Evolutionary conservation across 2,797 vertebrate genomes (phyloP), one percentile per base, ranked within the genome.

Genomic region (Bovichtus variegatus): DNA sequence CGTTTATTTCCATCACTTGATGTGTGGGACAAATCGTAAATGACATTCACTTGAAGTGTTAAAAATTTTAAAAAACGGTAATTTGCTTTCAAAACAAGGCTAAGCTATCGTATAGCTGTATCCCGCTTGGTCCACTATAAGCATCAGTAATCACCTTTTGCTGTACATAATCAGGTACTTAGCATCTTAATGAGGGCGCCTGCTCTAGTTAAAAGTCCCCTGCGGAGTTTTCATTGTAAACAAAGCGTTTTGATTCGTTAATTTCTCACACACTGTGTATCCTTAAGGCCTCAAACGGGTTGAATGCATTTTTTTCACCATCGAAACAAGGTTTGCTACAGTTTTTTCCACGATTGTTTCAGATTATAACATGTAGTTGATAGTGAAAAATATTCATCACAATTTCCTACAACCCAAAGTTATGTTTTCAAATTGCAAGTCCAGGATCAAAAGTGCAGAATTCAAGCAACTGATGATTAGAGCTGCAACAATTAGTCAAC

Each of bases 221-320:
- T 55, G 62, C 46, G 29, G 78, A 71, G 31, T 29, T 36, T 27
- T 65, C 19, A 54, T 12, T 36, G 40, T 53, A 53, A 70, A 71
- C 65, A 69, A 62, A 43, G 29, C 6, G 25, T 36, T 49, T 46
- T 31, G 9, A 21, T 68, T 43, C 13, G 41, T 36, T 65, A 19
- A 31, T 50, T 29, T 60, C 31, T 23, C 41, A 18, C 47, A 36
- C 47, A 46, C 13, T 66, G 25, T 51, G 46, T 38, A 1, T n/a
- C 21, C 16, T 50, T 27, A 2, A 23, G 15, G 46, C 10, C 23
- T n/a, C 49, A 38, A 29, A 10, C 8, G 54, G 16, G 3, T 38
- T 5, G 7, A 49, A 60, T 5, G 7, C 8, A 10, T 44, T 59
- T 64, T 40, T 19, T n/a, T n/a, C 43, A 6, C 36, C 4, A 23